Conservation (phyloP, 2,888 invertebrate species). For the Drosophila paracracens region DNA sequence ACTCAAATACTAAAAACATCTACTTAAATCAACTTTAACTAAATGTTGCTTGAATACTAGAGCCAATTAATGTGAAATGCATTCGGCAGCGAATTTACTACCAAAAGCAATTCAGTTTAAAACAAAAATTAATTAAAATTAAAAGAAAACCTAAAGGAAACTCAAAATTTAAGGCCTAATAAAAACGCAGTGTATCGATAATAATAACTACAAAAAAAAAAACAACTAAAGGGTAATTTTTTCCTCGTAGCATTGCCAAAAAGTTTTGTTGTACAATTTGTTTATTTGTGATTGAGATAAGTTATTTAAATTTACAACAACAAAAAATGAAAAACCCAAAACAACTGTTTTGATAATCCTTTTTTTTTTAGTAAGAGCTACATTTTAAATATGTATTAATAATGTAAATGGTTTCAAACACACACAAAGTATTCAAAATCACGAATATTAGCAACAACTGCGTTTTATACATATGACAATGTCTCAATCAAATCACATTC, state of each 20-base stretch:
- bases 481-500: conserved; percentile 5
- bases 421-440: conserved; percentile 49
- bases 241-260: conserved; percentile 60
- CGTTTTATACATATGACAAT: conserved; percentile 22
- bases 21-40: conserved; percentile 23
- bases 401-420: conserved; percentile 64
- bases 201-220: conserved; percentile 32
- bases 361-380: conserved; percentile 48
- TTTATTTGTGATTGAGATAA: conserved; percentile 43
- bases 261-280: conserved; percentile 36
- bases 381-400: conserved; percentile 56
- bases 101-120: conserved; percentile 47
- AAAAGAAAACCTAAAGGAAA: conserved; percentile 24
- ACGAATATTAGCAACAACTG: conserved; percentile 34
- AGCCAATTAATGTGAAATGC: conserved; percentile 50
- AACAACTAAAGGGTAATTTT: conserved; percentile 69
- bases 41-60: conserved; percentile 51
- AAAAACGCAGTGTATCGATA: conserved; percentile 26
- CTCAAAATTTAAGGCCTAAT: conserved; percentile 15
- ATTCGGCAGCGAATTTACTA: conserved; percentile 59
- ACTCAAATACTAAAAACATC: neutral
- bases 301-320: conserved; percentile 56
- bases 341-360: conserved; percentile 48
- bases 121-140: neutral
- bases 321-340: conserved; percentile 5